phyloP scores from a whole-genome alignment of 2,797 vertebrate genomes.

The Phoxinus dragarum region DNA sequence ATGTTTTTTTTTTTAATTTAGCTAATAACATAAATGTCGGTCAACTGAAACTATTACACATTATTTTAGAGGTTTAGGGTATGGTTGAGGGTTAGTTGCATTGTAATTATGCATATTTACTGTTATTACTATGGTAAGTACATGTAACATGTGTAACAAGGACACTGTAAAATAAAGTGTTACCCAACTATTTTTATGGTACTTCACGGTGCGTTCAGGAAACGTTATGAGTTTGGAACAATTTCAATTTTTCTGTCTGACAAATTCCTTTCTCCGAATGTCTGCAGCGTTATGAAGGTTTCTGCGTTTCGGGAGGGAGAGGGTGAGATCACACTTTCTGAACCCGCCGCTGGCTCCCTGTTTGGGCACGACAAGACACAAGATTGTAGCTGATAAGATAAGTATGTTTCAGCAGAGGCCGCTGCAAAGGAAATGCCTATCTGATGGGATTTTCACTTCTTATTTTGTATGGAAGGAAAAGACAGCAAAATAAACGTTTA shows the following conservation, averaged over 20 bases:
- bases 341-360: constrained; percentile 73
- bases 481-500: constrained; percentile 65
- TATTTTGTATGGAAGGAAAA: constrained; percentile 77
- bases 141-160: too few relatives aligned
- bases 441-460: constrained; percentile 79
- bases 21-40: neutral
- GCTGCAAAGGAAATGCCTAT: constrained; percentile 79
- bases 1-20: neutral
- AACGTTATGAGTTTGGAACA: neutral
- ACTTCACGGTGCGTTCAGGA: neutral
- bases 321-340: constrained; percentile 69
- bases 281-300: constrained; percentile 9
- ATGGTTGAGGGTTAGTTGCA: too few relatives aligned
- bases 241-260: neutral
- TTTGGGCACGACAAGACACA: constrained; percentile 79
- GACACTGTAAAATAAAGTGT: too few relatives aligned
- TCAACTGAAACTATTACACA: neutral
- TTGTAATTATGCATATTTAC: too few relatives aligned
- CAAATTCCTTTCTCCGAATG: neutral
- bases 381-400: constrained; percentile 83
- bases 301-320: constrained; percentile 62
- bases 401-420: constrained; percentile 76
- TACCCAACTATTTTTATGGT: too few relatives aligned
- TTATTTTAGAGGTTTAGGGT: too few relatives aligned
- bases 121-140: too few relatives aligned